Base-by-base conservation (phyloP, 2,888 invertebrate species). In the Seira musarum region DNA sequence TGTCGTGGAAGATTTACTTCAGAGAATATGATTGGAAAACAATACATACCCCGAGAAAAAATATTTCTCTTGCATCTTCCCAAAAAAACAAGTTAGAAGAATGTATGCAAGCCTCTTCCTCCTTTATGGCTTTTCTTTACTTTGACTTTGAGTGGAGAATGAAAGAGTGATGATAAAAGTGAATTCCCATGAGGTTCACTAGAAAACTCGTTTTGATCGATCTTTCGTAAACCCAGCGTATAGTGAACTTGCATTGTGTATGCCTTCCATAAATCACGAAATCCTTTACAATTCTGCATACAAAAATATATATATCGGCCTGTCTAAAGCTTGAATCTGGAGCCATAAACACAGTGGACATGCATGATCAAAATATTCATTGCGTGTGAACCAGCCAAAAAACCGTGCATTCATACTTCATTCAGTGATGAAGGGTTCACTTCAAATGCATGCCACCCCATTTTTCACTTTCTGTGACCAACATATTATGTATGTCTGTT, bases 131-230 rank as follows among this genome's bases (percentile, higher is more conserved):
- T 21, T 22, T 67, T 35, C 46, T 68, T 57, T 49, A 61, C 79
- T 65, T 21, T 17, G 6, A 71, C 60, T 63, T 40, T 35, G 15
- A 19, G 25, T 35, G 61, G 61, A 77, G 68, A 77, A 77, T 72
- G 69, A 76, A 73, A 77, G 61, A 61, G 66, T 81, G 67, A 69
- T 67, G 76, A 73, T 77, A 77, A 79, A 72, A 60, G 21, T 60
- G 60, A 19, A 60, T 17, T 72, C 67, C 79, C 69, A 65, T 49
- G 46, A 65, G 35, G 70, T 40, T n/a, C n/a, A 40, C 40, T 8
- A 70, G 70, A 70, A 81, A 81, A 77, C 72, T 73, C 68, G 77
- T 61, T 81, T 81, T 81, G 81, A 81, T 81, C 81, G 81, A 81
- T 81, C 77, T 71, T n/a, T n/a, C n/a, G n/a, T n/a, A n/a, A n/a